phyloP scores from a whole-genome alignment of 2,113 vertebrate species.

The Prolemur simus region DNA sequence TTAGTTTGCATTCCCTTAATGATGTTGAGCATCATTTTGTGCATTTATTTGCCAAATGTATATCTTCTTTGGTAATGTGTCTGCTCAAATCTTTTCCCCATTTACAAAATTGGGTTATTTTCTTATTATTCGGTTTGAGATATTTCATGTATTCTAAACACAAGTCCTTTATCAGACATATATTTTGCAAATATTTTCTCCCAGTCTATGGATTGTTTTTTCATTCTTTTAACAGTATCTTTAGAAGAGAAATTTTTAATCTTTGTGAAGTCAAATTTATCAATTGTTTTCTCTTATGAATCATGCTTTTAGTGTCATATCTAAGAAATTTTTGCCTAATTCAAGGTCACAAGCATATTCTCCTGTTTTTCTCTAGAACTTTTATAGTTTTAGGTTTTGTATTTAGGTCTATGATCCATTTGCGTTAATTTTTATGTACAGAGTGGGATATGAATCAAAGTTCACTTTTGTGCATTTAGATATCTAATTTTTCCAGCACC shows the following conservation, averaged over 20 bases:
- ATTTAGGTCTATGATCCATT: neutral
- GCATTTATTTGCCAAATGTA: neutral
- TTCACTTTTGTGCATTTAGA: conserved; percentile 15
- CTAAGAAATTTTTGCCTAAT: neutral
- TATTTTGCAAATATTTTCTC: neutral
- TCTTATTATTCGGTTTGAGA: neutral
- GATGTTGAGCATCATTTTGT: neutral
- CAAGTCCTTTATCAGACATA: neutral
- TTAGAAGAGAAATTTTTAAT: neutral
- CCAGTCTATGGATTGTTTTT: neutral
- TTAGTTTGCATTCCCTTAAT: neutral
- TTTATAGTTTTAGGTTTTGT: neutral
- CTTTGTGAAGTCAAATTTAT: neutral
- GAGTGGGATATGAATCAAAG: neutral
- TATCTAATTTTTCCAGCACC: neutral
- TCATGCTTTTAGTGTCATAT: neutral
- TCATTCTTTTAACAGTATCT: neutral
- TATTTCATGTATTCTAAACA: neutral
- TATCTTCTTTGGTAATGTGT: neutral
- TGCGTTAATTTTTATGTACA: neutral
- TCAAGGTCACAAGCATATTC: neutral
- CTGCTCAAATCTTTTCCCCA: neutral
- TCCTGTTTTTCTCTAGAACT: neutral
- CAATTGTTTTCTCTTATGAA: neutral
- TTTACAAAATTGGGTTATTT: neutral